A percentile compares a stretch with the other conserved stretches of the same genome.
Evolutionary conservation across 2,888 invertebrate genomes (phyloP).

Genomic region (Platerodrilus igneus): DNA sequence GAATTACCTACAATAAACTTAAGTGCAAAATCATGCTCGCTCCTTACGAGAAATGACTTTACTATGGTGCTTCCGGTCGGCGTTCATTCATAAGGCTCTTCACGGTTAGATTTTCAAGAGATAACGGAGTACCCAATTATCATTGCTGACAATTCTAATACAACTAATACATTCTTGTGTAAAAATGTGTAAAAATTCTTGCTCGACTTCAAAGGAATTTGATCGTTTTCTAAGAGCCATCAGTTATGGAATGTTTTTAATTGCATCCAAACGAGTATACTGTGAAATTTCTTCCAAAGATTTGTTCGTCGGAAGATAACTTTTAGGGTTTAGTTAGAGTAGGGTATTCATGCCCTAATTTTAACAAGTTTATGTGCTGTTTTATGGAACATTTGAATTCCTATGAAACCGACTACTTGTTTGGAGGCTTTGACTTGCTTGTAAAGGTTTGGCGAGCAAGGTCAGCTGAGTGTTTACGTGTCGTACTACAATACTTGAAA

Average conservation of each 20-base stretch:
- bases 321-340: conserved; percentile 8
- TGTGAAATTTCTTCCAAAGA: conserved; percentile 8
- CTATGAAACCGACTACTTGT: too few species aligned
- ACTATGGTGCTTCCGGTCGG: conserved; percentile 38
- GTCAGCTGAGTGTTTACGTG: too few species aligned
- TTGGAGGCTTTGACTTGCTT: too few species aligned
- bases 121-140: conserved; percentile 23
- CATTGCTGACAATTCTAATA: conserved; percentile 25
- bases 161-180: conserved; percentile 22
- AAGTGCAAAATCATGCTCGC: conserved; percentile 47
- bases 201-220: conserved; percentile 21
- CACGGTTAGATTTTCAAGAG: conserved; percentile 23
- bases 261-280: conserved; percentile 16
- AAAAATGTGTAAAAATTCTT: conserved; percentile 25
- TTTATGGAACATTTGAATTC: too few species aligned
- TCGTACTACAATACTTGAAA: too few species aligned
- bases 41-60: conserved; percentile 36
- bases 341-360: too few species aligned
- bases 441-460: too few species aligned
- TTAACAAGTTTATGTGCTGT: too few species aligned
- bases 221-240: conserved; percentile 12
- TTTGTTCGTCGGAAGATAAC: conserved; percentile 20
- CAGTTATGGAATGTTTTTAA: conserved; percentile 19
- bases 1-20: conserved; percentile 43
- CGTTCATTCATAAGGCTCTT: conserved; percentile 25